Conservation (phyloP, 2,888 invertebrate genomes). For the Coelopa pilipes region DNA sequence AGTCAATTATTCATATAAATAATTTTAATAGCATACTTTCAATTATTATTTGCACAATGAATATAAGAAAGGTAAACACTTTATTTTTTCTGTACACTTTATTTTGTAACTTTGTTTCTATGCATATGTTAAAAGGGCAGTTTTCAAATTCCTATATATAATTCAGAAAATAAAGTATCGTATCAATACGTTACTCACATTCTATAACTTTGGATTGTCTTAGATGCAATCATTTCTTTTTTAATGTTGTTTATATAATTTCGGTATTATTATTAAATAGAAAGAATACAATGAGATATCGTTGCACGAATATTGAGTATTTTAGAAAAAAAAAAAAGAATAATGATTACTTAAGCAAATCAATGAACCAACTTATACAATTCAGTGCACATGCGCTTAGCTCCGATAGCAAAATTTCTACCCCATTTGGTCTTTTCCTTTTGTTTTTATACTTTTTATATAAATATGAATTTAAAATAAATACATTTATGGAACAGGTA, state of each 20-base stretch:
- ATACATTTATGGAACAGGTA: too few relatives aligned
- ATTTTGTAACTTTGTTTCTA: too few relatives aligned
- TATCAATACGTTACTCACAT: constrained; percentile 74
- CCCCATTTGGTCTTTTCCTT: background rate
- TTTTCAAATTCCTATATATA: constrained; percentile 7
- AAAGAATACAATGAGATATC: background rate
- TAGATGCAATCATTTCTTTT: constrained; percentile 76
- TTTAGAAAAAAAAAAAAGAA: too few relatives aligned
- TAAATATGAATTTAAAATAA: too few relatives aligned
- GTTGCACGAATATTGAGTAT: background rate
- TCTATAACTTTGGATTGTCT: constrained; percentile 89
- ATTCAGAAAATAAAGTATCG: background rate
- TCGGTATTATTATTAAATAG: background rate
- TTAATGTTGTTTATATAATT: background rate
- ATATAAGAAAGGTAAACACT: too few relatives aligned
- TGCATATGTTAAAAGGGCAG: too few relatives aligned
- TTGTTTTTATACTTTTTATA: too few relatives aligned
- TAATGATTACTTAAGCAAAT: background rate
- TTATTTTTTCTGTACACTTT: too few relatives aligned
- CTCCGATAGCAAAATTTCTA: constrained; percentile 33
- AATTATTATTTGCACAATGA: too few relatives aligned
- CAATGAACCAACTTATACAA: constrained; percentile 17
- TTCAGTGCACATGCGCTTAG: constrained; percentile 18
- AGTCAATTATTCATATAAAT: too few relatives aligned
- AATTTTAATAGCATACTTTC: too few relatives aligned